These are phyloP conservation scores for Neopipo cinnamomea DNA, from an alignment of 2,113 vertebrate genomes.

Conservation along the genomic window DNA sequence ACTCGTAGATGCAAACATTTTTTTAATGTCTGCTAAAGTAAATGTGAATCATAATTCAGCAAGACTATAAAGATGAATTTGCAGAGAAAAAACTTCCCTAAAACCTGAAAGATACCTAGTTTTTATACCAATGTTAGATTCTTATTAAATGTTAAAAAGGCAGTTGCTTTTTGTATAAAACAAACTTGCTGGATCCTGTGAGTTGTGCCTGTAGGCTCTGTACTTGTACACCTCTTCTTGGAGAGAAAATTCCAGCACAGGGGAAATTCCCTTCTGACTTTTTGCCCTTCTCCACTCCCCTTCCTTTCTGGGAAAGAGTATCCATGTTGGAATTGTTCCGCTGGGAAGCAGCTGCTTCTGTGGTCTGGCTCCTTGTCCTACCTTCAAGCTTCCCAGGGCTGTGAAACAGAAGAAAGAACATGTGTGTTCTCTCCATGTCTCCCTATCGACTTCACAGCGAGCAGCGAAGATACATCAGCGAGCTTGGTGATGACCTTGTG, in stretches of 20 bases:
- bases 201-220: not conserved
- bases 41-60: not conserved
- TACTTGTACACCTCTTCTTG: not conserved
- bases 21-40: not conserved
- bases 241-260: not conserved
- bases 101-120: not conserved
- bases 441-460: rapidly evolving
- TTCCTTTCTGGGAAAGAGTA: conserved; percentile 18
- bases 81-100: not conserved
- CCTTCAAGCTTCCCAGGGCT: conserved; percentile 6
- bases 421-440: not conserved
- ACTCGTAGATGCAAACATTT: not conserved
- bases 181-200: not conserved
- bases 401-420: not conserved
- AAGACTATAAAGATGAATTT: not conserved
- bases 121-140: not conserved
- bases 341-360: conserved; percentile 59
- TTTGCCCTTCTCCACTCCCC: conserved; percentile 15
- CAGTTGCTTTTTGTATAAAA: not conserved
- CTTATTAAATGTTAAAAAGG: not conserved
- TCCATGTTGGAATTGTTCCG: conserved; percentile 37
- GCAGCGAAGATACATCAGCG: not conserved
- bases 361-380: conserved; percentile 44
- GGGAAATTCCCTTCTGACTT: conserved; percentile 41
- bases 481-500: not conserved